Conservation (phyloP, 1,140 invertebrate species). For the Chironomus striatipennis region DNA sequence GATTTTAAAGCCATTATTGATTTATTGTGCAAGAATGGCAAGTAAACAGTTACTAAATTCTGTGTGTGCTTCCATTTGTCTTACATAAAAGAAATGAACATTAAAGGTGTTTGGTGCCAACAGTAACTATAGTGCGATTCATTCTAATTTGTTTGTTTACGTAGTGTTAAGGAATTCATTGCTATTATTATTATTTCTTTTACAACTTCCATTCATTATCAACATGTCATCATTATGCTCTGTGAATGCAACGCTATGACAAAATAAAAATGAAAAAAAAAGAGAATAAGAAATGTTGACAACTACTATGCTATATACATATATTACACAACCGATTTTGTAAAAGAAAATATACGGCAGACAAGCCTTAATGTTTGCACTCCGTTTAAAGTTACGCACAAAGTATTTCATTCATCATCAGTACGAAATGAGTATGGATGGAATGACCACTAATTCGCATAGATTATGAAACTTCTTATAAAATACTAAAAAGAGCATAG, state of each 20-base stretch:
- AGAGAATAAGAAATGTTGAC: too few relatives aligned
- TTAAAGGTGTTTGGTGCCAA: not conserved
- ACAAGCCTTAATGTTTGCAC: not conserved
- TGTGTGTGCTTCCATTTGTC: not conserved
- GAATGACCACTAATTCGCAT: slow-evolving; percentile 11
- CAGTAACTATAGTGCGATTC: not conserved
- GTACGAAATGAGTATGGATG: not conserved
- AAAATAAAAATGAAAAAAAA: too few relatives aligned
- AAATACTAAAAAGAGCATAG: not conserved
- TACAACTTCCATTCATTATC: not conserved
- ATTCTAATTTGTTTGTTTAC: not conserved
- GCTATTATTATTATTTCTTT: not conserved
- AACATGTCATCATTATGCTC: not conserved
- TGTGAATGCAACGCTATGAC: not conserved
- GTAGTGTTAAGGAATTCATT: not conserved
- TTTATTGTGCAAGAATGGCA: slow-evolving; percentile 1
- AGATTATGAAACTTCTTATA: slow-evolving; percentile 6
- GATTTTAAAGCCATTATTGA: not conserved
- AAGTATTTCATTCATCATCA: not conserved
- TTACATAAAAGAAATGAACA: not conserved
- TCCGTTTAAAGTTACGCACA: not conserved
- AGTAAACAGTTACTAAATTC: not conserved
- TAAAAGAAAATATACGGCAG: not conserved
- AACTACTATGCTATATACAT: not conserved
- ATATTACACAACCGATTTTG: slow-evolving; percentile 14